Evolutionary conservation across 2,797 vertebrate species (phyloP), one percentile per base, ranked within the genome.

Genomic region (Melanitta fusca): DNA sequence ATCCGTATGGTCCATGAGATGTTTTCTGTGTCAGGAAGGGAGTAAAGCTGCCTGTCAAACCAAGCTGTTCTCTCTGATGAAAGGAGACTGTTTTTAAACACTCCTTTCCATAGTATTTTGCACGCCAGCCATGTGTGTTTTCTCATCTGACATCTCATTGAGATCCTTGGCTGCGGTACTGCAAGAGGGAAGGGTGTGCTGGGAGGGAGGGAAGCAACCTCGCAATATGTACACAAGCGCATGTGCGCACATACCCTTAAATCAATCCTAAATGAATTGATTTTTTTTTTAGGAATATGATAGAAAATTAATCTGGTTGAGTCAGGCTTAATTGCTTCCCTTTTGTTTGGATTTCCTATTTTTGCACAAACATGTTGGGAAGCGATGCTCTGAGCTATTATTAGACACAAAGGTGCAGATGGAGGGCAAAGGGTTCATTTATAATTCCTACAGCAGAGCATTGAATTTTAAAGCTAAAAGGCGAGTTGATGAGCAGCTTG

Each of bases 1-100:
- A 70, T 70, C 94, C 89, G 77, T 91, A 39, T 96, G 93, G 93
- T 82, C 82, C 85, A 2, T 56, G 89, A 89, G 95, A 91, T 92
- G 87, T 83, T 96, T 96, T 96, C 93, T 94, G 89, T 85, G 84
- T 95, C 87, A 91, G 90, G 49, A 87, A 94, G 56, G 74, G 92
- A 93, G 82, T 75, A 56, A 88, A 95, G 57, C 93, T 95, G 96
- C 92, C 89, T 96, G 93, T 95, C 93, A 96, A 92, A 82, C 91
- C 92, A 92, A 95, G 96, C 96, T 97, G 85, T 93, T 97, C 95
- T 66, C 85, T 49, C 85, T 84, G 88, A 93, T 96, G 91, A 91
- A 89, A 93, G 85, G 77, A 68, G 88, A 25, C 74, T 95, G 88
- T 86, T 96, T 96, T 93, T 51, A 88, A 96, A 88, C 85, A 89